Percentiles rank a stretch among this genome's conserved stretches.
phyloP scores from a whole-genome alignment of 2,888 invertebrate species.

The Smittia aterrima region DNA sequence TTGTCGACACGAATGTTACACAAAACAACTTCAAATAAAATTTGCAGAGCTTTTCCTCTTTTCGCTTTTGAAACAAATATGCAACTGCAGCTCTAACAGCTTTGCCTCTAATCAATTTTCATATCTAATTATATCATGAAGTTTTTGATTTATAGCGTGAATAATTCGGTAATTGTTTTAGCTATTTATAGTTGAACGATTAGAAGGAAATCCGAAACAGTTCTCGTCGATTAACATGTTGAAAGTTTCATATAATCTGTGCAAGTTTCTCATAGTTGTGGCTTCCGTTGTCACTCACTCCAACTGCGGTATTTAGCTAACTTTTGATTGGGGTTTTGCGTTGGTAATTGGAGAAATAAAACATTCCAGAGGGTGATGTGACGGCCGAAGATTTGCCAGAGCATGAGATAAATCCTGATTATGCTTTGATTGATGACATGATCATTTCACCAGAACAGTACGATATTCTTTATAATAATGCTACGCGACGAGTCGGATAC shows the following conservation, averaged over 20 bases:
- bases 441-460: conserved; percentile 9
- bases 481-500: background rate
- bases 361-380: background rate
- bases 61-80: background rate
- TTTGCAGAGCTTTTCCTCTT: background rate
- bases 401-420: conserved; percentile 14
- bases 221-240: background rate
- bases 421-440: conserved; percentile 33
- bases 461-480: background rate
- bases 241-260: background rate
- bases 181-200: background rate
- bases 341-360: background rate
- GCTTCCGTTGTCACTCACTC: background rate
- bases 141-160: conserved; percentile 27
- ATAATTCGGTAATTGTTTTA: conserved; percentile 22
- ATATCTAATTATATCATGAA: conserved; percentile 32
- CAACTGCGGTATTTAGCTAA: background rate
- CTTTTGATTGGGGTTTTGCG: background rate
- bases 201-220: background rate
- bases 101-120: conserved; percentile 21
- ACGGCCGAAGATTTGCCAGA: background rate
- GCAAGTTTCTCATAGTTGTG: background rate
- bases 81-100: background rate
- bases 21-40: background rate
- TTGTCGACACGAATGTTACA: conserved; percentile 15